A percentile compares a stretch with the other conserved stretches of the same genome.
phyloP scores from a whole-genome alignment of 1,140 invertebrate genomes.

The Eriocheir sinensis region DNA sequence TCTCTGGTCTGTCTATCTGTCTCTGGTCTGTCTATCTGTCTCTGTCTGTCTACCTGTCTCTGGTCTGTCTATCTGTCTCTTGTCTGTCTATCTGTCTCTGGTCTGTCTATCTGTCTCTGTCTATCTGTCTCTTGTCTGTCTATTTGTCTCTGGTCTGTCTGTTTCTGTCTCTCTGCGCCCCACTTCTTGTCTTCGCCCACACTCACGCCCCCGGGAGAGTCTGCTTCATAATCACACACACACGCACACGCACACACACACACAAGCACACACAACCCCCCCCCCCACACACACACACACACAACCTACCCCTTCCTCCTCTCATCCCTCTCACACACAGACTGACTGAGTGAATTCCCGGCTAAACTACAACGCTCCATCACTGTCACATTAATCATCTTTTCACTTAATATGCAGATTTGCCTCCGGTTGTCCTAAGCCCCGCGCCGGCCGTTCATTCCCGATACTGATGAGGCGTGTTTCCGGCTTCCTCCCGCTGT shows the following conservation, averaged over 20 bases:
- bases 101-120: no score
- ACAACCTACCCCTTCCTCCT: no score
- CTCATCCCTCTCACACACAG: no score
- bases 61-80: no score
- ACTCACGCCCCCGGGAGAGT: not conserved
- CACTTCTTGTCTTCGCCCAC: not conserved
- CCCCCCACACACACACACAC: no score
- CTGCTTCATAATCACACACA: not conserved
- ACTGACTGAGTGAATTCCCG: not conserved
- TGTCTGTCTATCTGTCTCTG: no score
- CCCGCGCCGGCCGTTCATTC: not conserved
- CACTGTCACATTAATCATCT: conserved; percentile 25
- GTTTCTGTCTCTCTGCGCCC: no score
- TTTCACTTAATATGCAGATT: conserved; percentile 17
- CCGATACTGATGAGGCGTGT: conserved; percentile 6
- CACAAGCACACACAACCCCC: not conserved
- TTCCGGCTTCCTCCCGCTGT: not conserved
- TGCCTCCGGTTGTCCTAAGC: not conserved
- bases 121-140: not conserved
- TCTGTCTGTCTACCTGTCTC: no score
- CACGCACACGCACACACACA: not conserved
- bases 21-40: no score
- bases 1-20: no score
- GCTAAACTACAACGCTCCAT: not conserved
- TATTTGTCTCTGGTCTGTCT: no score